These are phyloP conservation scores for Dryoscopus gambensis DNA, from an alignment of 2,113 vertebrate species.

Conservation along the genomic window DNA sequence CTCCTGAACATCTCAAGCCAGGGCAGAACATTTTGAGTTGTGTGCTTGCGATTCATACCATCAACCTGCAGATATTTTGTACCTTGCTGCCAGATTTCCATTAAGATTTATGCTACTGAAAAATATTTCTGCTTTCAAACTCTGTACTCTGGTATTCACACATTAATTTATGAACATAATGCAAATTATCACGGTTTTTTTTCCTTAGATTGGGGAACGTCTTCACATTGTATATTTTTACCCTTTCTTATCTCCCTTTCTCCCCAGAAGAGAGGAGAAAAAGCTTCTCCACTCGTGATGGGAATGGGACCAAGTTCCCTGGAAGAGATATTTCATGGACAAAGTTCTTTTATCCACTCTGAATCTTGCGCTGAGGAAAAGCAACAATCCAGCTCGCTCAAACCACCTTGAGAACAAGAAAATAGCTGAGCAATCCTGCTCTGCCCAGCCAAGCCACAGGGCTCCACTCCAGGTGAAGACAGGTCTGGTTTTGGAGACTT, in stretches of 20 bases:
- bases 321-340: background rate
- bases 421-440: background rate
- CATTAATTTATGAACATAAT: background rate
- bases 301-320: background rate
- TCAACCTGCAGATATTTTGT: background rate
- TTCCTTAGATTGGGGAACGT: background rate
- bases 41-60: background rate
- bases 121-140: background rate
- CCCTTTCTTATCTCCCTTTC: background rate
- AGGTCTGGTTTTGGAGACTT: background rate
- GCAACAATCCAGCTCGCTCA: background rate
- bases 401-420: background rate
- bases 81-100: background rate
- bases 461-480: background rate
- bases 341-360: background rate
- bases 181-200: background rate
- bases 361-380: background rate
- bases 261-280: background rate
- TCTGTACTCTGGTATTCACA: background rate
- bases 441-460: background rate
- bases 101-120: background rate
- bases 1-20: background rate
- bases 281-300: background rate
- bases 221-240: accelerated
- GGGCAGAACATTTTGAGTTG: background rate